Percentiles rank a stretch among this genome's conserved stretches.
phyloP scores from a whole-genome alignment of 92 coral and sea anemone genomes.

The Isaurus tuberculatus region DNA sequence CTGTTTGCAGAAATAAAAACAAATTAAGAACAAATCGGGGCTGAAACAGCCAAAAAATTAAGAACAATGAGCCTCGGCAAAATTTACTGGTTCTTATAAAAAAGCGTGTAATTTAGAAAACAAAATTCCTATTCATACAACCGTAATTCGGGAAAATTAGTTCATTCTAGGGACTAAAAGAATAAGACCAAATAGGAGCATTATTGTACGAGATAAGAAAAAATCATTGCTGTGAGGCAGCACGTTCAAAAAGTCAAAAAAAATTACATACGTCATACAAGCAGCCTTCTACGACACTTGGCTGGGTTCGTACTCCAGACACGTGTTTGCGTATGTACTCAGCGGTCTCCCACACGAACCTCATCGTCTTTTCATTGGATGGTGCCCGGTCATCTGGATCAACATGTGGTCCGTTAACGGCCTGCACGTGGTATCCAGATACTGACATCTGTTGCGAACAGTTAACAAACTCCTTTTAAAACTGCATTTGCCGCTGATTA shows the following conservation, averaged over 20 bases:
- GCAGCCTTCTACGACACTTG: constrained; percentile 36
- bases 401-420: constrained; percentile 6
- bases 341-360: constrained; percentile 28
- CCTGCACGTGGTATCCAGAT: constrained; percentile 26
- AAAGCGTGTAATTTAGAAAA: too few species aligned
- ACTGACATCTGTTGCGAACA: constrained; percentile 8
- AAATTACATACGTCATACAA: constrained; percentile 27
- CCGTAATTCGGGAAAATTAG: too few species aligned
- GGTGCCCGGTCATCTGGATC: constrained; percentile 42
- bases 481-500: neutral
- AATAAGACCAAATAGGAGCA: too few species aligned
- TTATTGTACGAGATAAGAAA: too few species aligned
- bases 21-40: too few species aligned
- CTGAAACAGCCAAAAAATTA: too few species aligned
- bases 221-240: too few species aligned
- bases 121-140: too few species aligned
- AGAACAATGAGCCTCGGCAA: too few species aligned
- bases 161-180: too few species aligned
- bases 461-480: neutral
- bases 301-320: constrained; percentile 25
- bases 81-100: too few species aligned
- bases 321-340: constrained; percentile 46
- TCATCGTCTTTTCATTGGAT: neutral
- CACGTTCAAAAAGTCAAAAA: neutral
- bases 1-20: too few species aligned